These are phyloP conservation scores for Iphiclides podalirius DNA, from an alignment of 2,888 invertebrate species.

Conservation along the genomic window DNA sequence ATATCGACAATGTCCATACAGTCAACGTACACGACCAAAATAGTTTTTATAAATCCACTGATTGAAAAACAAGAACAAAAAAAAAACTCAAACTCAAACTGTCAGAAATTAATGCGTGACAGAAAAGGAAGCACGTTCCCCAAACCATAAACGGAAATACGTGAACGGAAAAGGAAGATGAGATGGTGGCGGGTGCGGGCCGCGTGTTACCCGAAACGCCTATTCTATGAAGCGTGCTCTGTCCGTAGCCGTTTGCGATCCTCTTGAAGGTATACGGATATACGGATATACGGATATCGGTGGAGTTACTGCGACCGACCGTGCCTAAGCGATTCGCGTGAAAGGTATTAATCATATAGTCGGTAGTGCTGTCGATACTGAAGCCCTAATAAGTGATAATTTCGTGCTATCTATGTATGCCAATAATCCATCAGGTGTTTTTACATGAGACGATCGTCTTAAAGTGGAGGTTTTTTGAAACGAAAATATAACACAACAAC, in stretches of 20 bases:
- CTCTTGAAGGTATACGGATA: constrained; percentile 15
- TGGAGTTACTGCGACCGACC: constrained; percentile 1
- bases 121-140: constrained; percentile 64
- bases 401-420: constrained; percentile 57
- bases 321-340: not conserved
- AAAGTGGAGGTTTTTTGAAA: constrained; percentile 29
- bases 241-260: not conserved
- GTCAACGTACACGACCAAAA: constrained; percentile 77
- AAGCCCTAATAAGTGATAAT: constrained; percentile 44
- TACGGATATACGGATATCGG: constrained; percentile 12
- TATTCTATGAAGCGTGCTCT: constrained; percentile 26
- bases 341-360: constrained; percentile 29
- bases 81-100: constrained; percentile 39
- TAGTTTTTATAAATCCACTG: constrained; percentile 60
- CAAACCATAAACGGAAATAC: constrained; percentile 41
- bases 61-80: not conserved
- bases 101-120: constrained; percentile 54
- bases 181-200: constrained; percentile 61
- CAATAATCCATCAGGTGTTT: constrained; percentile 54
- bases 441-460: constrained; percentile 34
- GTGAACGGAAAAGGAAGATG: constrained; percentile 41
- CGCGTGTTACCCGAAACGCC: constrained; percentile 43
- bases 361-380: constrained; percentile 42
- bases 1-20: constrained; percentile 61
- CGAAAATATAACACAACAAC: constrained; percentile 23